Evolutionary conservation across 2,113 vertebrate genomes (phyloP), one percentile per base, ranked within the genome.

Genomic region (Aspiorhynchus laticeps): DNA sequence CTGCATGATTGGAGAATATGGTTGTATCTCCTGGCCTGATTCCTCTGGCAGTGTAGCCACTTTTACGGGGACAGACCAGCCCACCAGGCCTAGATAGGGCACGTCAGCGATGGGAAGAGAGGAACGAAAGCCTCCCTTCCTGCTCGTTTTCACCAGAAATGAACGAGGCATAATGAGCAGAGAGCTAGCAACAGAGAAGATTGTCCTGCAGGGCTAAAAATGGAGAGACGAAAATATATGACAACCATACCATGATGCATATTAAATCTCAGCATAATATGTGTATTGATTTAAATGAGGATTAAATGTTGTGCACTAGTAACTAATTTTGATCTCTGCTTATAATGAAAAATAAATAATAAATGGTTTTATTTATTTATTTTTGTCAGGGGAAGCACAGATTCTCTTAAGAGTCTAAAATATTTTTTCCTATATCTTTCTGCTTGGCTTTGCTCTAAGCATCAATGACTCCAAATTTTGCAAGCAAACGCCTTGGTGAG

Each of bases 161-260:
- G 95, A 95, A 24, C 95, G 94, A 85, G 95, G 95, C 95, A 95
- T 95, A 15, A 19, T 80, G 80, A 48, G 46, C 36, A 26, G 61
- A 24, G 17, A 77, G 48, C 8, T 56, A 36, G 26, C 7, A 48
- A 31, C 43, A 78, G 26, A 36, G 21, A 36, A 59, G 28, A 69
- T 28, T 28, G 80, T 38, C 17, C 14, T 43, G 53, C 19, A 61
- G 33, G 19, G 24, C 24, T 61, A 38, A 65, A 81, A 11, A 65
- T 3, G 67, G n/a, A 71, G 5, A 36, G 9, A 48, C 15, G 15
- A 38, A 76, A 21, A 82, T 19, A 43, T 4, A 80, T 26, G 6
- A 63, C 53, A 61, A 8, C 19, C 15, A 36, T 19, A 21, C 56
- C 46, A 43, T 4, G 9, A 59, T 36, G 31, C 31, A 36, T 24